Conservation (phyloP, 2,797 vertebrate species). For the Eulemur albifrons region DNA sequence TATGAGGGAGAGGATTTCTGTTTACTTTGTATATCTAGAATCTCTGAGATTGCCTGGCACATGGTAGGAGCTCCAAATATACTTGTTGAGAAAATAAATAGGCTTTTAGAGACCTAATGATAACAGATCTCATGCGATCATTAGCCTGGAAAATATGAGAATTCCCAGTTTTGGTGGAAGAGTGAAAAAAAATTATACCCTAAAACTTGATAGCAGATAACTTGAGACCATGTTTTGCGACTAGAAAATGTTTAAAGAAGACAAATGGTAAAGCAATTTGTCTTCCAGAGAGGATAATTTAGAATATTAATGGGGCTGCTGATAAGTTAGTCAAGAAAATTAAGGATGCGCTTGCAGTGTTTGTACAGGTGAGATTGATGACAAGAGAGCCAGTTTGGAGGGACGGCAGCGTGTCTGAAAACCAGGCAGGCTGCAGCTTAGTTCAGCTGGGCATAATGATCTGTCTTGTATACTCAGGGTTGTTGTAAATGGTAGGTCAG, state of each 20-base stretch:
- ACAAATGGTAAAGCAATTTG: constrained; percentile 61
- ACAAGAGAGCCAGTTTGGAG: neutral
- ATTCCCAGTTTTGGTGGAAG: neutral
- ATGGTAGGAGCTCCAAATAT: neutral
- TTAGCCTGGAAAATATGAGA: neutral
- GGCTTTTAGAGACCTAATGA: neutral
- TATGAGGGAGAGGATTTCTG: neutral
- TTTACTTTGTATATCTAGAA: neutral
- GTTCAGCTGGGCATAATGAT: neutral
- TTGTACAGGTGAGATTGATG: constrained; percentile 56
- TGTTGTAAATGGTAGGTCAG: neutral
- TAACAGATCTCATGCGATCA: neutral
- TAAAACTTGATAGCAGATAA: constrained; percentile 20
- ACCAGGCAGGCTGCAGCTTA: neutral
- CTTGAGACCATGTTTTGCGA: constrained; percentile 13
- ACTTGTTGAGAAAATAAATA: neutral
- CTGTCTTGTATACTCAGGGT: neutral
- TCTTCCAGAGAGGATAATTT: constrained; percentile 63
- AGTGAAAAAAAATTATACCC: neutral
- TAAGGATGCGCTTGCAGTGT: constrained; percentile 22
- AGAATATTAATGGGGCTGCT: constrained; percentile 71
- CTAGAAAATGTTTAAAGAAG: constrained; percentile 60
- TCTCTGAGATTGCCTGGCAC: neutral
- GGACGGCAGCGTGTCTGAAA: neutral
- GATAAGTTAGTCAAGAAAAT: constrained; percentile 69